Evolutionary conservation across 2,113 vertebrate species (phyloP).

Genomic region (Heloderma charlesbogerti): DNA sequence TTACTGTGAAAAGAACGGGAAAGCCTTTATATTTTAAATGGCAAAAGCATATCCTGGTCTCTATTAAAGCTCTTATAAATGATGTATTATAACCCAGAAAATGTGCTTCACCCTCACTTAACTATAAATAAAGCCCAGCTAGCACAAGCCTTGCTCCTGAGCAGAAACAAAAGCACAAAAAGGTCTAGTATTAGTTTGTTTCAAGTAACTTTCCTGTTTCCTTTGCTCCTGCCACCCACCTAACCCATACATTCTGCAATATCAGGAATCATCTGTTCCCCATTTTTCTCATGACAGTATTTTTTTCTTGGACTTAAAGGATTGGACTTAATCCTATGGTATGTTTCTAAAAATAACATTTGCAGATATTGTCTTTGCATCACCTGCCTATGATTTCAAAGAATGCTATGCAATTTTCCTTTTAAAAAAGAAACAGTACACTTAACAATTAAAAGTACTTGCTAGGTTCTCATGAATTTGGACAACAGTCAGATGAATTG

Average conservation of each 20-base stretch:
- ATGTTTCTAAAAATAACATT: not conserved
- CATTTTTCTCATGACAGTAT: not conserved
- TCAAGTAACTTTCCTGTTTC: not conserved
- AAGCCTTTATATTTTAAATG: slow-evolving; percentile 8
- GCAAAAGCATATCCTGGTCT: slow-evolving; percentile 52
- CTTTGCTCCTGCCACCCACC: not conserved
- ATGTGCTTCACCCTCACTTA: slow-evolving; percentile 15
- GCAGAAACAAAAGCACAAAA: slow-evolving; percentile 30
- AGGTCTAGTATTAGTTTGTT: fast-evolving
- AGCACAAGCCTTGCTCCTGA: slow-evolving; percentile 2
- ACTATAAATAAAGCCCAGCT: slow-evolving; percentile 28
- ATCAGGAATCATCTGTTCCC: not conserved
- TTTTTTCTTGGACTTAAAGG: not conserved
- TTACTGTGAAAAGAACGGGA: not conserved
- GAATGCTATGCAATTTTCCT: not conserved
- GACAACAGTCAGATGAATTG: not conserved
- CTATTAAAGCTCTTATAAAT: not conserved
- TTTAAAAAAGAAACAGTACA: not conserved
- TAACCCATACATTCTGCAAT: not conserved
- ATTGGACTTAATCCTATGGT: not conserved
- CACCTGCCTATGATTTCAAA: not conserved
- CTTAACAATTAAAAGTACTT: not conserved
- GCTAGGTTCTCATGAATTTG: not conserved
- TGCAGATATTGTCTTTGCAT: not conserved
- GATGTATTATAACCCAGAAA: slow-evolving; percentile 23